phyloP scores from a whole-genome alignment of 2,797 vertebrate species.

The Pseudomugil gertrudae region DNA sequence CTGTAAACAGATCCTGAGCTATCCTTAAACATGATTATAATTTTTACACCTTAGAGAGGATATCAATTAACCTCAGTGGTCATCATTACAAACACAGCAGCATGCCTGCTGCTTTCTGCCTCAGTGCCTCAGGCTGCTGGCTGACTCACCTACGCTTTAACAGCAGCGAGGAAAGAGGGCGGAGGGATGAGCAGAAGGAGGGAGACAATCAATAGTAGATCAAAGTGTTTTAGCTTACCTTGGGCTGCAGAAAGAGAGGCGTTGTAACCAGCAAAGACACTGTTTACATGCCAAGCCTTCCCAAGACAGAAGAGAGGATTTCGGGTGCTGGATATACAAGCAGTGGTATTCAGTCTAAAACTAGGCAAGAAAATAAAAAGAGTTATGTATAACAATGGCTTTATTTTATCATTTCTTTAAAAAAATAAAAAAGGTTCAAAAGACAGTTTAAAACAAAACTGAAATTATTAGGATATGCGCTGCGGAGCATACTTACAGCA shows the following conservation, averaged over 20 bases:
- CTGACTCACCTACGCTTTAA: slow-evolving; percentile 70
- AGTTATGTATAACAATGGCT: slow-evolving; percentile 37
- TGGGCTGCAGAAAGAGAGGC: slow-evolving; percentile 62
- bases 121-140: slow-evolving; percentile 58
- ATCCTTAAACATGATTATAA: slow-evolving; percentile 59
- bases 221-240: slow-evolving; percentile 80
- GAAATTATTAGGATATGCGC: too few species aligned
- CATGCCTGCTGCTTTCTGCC: slow-evolving; percentile 47
- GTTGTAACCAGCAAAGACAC: slow-evolving; percentile 80
- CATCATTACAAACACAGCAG: slow-evolving; percentile 58
- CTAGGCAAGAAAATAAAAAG: slow-evolving; percentile 45
- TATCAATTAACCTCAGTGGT: slow-evolving; percentile 77
- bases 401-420: slow-evolving; percentile 5
- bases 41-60: slow-evolving; percentile 65
- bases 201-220: slow-evolving; percentile 83
- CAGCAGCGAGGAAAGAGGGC: slow-evolving; percentile 52
- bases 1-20: slow-evolving; percentile 43
- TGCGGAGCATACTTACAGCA: too few species aligned
- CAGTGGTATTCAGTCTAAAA: slow-evolving; percentile 46
- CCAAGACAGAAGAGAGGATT: slow-evolving; percentile 58
- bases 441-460: background rate
- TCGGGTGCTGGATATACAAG: slow-evolving; percentile 31
- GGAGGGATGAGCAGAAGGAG: slow-evolving; percentile 62
- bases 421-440: background rate
- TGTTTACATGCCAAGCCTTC: slow-evolving; percentile 76